Evolutionary conservation across 2,113 vertebrate species (phyloP), one percentile per base, ranked within the genome.

Genomic region (Rhadina sibilatrix): DNA sequence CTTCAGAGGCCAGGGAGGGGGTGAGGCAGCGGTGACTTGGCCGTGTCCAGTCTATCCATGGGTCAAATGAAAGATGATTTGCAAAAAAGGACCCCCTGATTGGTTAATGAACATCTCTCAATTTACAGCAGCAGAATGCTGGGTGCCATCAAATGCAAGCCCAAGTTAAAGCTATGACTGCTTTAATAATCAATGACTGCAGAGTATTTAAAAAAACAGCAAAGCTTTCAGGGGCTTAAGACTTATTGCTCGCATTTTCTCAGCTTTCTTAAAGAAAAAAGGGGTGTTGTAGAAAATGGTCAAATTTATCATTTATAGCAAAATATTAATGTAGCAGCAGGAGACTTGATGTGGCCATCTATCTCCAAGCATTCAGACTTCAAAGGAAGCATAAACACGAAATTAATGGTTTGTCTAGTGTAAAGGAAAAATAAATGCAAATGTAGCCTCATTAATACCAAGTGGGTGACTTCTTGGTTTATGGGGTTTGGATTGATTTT

Each of bases 351-450:
- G 97, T 98, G 97, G 96, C 98, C 97, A 98, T 98, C 98, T 98
- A 98, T 98, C 98, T 98, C 95, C 94, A 97, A 97, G 97, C 98
- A 98, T 98, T 98, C 97, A 98, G 97, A 96, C 97, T 98, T 98
- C 98, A 98, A 98, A 98, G 98, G 97, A 97, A 97, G 97, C 97
- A 98, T 98, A 98, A 98, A 98, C 98, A 98, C 10, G 97, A 98
- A 98, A 98, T 98, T 98, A 98, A 98, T 98, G 98, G 97, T 98
- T 98, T 98, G 98, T 98, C 98, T 98, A 98, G 97, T 98, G 97
- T 98, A 98, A 98, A 98, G 98, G 97, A 98, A 98, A 98, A 98
- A 98, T 98, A 98, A 98, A 98, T 98, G 98, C 98, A 98, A 98
- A 98, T 98, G 97, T 95, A 97, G 95, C 92, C 97, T 98, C 98